Evolutionary conservation across 2,888 invertebrate species (phyloP), one percentile per base, ranked within the genome.

Genomic region (Doris montereyensis): DNA sequence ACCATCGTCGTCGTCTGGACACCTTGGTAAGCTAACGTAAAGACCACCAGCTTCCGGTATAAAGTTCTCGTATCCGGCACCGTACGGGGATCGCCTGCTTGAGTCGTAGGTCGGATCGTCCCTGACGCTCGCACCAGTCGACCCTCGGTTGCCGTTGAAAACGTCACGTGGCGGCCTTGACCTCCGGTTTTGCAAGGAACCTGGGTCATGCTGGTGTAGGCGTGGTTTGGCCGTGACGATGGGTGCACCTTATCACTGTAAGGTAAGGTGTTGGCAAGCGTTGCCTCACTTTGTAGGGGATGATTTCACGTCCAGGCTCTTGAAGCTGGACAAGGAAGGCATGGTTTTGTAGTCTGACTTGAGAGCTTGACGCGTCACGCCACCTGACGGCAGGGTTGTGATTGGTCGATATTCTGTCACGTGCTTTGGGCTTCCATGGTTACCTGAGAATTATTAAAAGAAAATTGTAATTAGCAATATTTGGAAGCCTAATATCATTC

Each of bases 1-100:
- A 17, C 75, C 80, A 67, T 81, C 82, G 26, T 83, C 83, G 13
- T 81, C 81, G 32, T 82, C 82, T 8, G 76, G 72, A 52, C 81
- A 81, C 0, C 78, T 70, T n/a, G 81, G 80, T 30, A 80, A 68
- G 67, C 83, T 83, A 70, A 74, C 57, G 74, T 74, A 78, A 0
- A 78, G 35, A 30, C 74, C 68, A 1, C 68, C 74, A 21, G n/a
- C 2, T 26, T 78, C 78, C 10, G 62, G 71, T 21, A 70, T n/a
- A 0, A 77, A 24, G 52, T 28, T 73, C 10, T 74, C 68, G 74
- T 74, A 74, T 8, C 74, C 68, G 52, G 52, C 52, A 41, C 52
- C 17, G n/a, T 41, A 68, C 1, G 73, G 73, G 8, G 78, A 65
- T n/a, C 73, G 78, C 65, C 65, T 35, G 26, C 32, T 73, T 0